These are phyloP conservation scores for Suricata suricatta DNA, from an alignment of 2,113 vertebrate species.

Conservation along the genomic window DNA sequence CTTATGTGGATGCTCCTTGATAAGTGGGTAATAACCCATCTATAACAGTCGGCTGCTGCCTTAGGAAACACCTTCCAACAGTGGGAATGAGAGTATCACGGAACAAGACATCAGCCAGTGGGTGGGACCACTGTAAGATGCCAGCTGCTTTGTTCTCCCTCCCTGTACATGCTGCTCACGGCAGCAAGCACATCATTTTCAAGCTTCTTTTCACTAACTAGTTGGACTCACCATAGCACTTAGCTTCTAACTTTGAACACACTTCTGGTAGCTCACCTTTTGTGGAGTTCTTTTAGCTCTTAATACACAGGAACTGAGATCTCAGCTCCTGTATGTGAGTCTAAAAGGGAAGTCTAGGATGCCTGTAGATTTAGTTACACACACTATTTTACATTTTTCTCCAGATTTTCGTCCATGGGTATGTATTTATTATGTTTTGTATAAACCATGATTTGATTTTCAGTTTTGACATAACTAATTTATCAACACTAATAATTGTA, in stretches of 20 bases:
- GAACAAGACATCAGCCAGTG: background rate
- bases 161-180: too few species aligned
- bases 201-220: background rate
- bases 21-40: fast-evolving
- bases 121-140: background rate
- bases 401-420: background rate
- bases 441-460: background rate
- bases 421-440: background rate
- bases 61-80: background rate
- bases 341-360: background rate
- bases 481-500: background rate
- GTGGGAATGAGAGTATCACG: background rate
- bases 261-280: background rate
- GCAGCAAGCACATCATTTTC: background rate
- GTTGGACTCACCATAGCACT: background rate
- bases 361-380: background rate
- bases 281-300: background rate
- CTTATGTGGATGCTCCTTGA: background rate
- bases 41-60: background rate
- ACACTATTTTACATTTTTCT: background rate
- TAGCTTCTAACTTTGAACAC: background rate
- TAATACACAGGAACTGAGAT: background rate
- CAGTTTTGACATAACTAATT: background rate
- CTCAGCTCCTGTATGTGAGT: background rate
- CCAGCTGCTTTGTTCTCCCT: background rate